Evolutionary conservation across 2,113 vertebrate genomes (phyloP).

Genomic region (Oryzias woworae): DNA sequence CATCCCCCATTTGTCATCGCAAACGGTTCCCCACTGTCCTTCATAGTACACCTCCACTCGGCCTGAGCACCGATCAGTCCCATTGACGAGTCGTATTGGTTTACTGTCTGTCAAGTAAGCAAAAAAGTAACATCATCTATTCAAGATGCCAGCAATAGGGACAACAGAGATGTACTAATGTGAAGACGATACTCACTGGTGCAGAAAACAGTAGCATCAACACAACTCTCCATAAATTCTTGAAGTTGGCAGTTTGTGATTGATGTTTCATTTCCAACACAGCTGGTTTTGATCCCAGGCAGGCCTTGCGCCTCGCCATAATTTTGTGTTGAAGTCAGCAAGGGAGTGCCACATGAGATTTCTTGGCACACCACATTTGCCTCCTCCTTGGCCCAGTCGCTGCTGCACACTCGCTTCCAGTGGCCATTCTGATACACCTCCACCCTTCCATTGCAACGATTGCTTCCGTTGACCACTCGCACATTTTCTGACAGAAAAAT

Average conservation of each 20-base stretch:
- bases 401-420: constrained; percentile 53
- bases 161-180: not conserved
- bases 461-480: constrained; percentile 50
- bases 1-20: constrained; percentile 69
- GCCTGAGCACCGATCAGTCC: constrained; percentile 56
- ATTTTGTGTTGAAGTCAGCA: rapidly evolving
- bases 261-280: constrained; percentile 62
- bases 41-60: constrained; percentile 60
- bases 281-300: constrained; percentile 35
- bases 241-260: constrained; percentile 32
- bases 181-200: constrained; percentile 33
- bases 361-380: constrained; percentile 44
- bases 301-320: constrained; percentile 9
- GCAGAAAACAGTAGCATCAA: constrained; percentile 45
- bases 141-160: not conserved
- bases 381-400: constrained; percentile 21
- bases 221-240: constrained; percentile 37
- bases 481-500: constrained; percentile 43
- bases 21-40: constrained; percentile 64
- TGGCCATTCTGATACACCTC: constrained; percentile 19
- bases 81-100: constrained; percentile 54
- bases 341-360: constrained; percentile 43
- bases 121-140: not conserved
- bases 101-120: constrained; percentile 41
- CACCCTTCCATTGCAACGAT: constrained; percentile 54